Conservation (phyloP, 2,797 vertebrate genomes). For the Silurus aristotelis region DNA sequence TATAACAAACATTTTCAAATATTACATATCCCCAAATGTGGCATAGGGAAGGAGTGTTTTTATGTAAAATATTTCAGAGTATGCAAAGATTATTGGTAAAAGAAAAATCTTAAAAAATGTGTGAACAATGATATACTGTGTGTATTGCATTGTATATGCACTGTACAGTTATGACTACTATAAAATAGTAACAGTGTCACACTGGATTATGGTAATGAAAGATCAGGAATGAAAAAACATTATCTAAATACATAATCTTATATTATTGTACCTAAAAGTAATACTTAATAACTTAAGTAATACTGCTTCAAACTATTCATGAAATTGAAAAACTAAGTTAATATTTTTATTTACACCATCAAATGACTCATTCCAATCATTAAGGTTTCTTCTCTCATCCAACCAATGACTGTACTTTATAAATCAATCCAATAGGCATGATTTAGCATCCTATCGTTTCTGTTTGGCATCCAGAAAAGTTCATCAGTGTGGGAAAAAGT, state of each 20-base stretch:
- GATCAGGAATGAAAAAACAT: background rate
- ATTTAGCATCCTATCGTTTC: too few species aligned
- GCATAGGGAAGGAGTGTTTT: background rate
- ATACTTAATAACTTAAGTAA: too few species aligned
- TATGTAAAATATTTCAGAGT: background rate
- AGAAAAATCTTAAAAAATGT: background rate
- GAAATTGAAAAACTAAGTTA: too few species aligned
- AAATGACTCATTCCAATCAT: background rate
- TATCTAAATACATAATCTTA: too few species aligned
- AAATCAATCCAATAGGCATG: background rate
- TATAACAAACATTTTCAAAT: background rate
- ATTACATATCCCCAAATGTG: background rate
- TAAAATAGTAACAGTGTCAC: background rate
- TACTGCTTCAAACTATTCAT: too few species aligned
- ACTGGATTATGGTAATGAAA: background rate
- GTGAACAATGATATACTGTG: background rate
- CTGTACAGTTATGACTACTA: background rate
- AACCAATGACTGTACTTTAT: background rate
- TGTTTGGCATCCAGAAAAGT: background rate
- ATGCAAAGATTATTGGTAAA: background rate
- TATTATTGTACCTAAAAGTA: background rate
- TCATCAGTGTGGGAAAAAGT: background rate
- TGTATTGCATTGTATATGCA: background rate
- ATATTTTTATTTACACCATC: background rate
- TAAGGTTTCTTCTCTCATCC: background rate